Percentiles rank a stretch among this genome's conserved stretches.
phyloP scores from a whole-genome alignment of 2,888 invertebrate genomes.

The Tholera decimalis region DNA sequence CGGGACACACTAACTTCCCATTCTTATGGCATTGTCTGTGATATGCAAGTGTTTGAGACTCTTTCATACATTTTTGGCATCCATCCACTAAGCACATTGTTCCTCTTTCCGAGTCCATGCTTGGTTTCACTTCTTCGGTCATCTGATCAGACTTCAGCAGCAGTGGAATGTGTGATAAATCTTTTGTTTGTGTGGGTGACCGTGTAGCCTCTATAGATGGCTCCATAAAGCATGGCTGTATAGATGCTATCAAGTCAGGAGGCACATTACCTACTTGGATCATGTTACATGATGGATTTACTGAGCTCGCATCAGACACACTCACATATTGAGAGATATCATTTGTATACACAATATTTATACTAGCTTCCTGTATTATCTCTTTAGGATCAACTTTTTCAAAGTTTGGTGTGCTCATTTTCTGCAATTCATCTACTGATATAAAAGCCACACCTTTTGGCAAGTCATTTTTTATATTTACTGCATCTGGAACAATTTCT shows the following conservation, averaged over 20 bases:
- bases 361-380: constrained; percentile 88
- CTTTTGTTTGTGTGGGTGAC: constrained; percentile 66
- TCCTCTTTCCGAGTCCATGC: constrained; percentile 67
- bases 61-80: constrained; percentile 91
- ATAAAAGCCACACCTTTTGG: constrained; percentile 87
- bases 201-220: constrained; percentile 64
- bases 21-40: constrained; percentile 93
- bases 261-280: constrained; percentile 83
- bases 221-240: constrained; percentile 71
- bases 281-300: constrained; percentile 75
- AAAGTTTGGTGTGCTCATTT: constrained; percentile 88
- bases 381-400: constrained; percentile 88
- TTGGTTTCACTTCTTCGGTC: constrained; percentile 59
- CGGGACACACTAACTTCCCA: constrained; percentile 91
- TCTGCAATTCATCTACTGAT: constrained; percentile 86
- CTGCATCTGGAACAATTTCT: constrained; percentile 85
- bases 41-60: constrained; percentile 91
- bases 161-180: constrained; percentile 68
- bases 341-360: constrained; percentile 87
- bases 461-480: constrained; percentile 76
- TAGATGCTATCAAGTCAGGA: constrained; percentile 87
- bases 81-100: constrained; percentile 89
- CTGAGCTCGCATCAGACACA: constrained; percentile 74
- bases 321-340: constrained; percentile 83
- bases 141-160: constrained; percentile 68